A percentile compares a stretch with the other conserved stretches of the same genome.
phyloP scores from a whole-genome alignment of 2,888 invertebrate species.

The Mesorhabditis sp. region DNA sequence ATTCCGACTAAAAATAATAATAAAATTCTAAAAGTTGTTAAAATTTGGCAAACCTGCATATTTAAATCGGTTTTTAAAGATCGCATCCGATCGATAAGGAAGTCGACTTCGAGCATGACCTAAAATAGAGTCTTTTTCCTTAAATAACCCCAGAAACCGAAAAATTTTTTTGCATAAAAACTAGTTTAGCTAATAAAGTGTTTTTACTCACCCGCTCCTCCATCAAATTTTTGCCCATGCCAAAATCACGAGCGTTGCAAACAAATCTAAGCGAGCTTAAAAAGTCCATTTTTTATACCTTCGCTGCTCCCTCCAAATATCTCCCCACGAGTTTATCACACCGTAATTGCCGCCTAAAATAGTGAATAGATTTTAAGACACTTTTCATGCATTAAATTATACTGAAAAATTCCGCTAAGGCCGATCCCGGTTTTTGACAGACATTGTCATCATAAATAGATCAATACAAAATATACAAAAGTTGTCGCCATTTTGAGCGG shows the following conservation, averaged over 20 bases:
- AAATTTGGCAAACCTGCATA: not conserved
- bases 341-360: slow-evolving; percentile 27
- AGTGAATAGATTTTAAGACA: too few species aligned
- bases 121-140: too few species aligned
- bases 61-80: not conserved
- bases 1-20: slow-evolving; percentile 9
- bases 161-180: too few species aligned
- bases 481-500: not conserved
- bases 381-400: too few species aligned
- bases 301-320: slow-evolving; percentile 25
- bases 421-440: too few species aligned
- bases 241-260: slow-evolving; percentile 27
- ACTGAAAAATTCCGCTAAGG: too few species aligned
- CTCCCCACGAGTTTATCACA: slow-evolving; percentile 25
- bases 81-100: not conserved
- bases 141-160: too few species aligned
- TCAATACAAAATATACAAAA: not conserved
- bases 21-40: too few species aligned
- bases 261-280: slow-evolving; percentile 16
- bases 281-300: slow-evolving; percentile 8
- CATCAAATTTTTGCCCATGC: slow-evolving; percentile 25
- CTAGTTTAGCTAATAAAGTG: too few species aligned
- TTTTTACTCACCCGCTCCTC: slow-evolving; percentile 13
- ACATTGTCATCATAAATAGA: too few species aligned
- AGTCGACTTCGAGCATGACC: not conserved